These are phyloP conservation scores for Oophaga pumilio DNA, from an alignment of 2,113 vertebrate genomes.

Conservation along the genomic window DNA sequence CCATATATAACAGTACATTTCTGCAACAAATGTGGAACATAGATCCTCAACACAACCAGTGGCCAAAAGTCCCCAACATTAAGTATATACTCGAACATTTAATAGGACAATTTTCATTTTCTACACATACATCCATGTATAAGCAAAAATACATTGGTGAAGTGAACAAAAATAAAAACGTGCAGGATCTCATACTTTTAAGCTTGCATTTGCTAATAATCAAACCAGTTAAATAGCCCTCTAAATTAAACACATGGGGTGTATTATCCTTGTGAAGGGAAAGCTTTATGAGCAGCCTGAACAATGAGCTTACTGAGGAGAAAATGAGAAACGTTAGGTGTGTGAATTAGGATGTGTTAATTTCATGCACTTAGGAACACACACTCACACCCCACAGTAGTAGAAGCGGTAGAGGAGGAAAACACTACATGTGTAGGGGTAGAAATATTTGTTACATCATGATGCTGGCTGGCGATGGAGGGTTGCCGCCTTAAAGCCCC, in stretches of 20 bases:
- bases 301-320: constrained; percentile 86
- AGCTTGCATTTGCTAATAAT: constrained; percentile 71
- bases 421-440: constrained; percentile 99
- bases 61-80: background rate
- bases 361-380: constrained; percentile 99
- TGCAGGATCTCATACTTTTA: constrained; percentile 77
- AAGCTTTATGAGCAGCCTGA: constrained; percentile 90
- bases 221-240: constrained; percentile 73
- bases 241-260: constrained; percentile 73
- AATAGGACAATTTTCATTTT: constrained; percentile 72
- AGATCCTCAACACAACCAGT: background rate
- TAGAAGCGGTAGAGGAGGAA: constrained; percentile 99
- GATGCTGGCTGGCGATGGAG: constrained; percentile 99
- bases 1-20: background rate
- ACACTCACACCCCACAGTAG: constrained; percentile 99
- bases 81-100: constrained; percentile 99
- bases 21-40: background rate
- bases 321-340: constrained; percentile 89
- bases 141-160: constrained; percentile 13
- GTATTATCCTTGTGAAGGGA: constrained; percentile 83
- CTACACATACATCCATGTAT: constrained; percentile 55
- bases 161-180: constrained; percentile 69
- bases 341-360: constrained; percentile 93
- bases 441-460: constrained; percentile 99
- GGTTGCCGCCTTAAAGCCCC: constrained; percentile 99